Evolutionary conservation across 2,113 vertebrate genomes (phyloP), one percentile per base, ranked within the genome.

Genomic region (Anhinga anhinga): DNA sequence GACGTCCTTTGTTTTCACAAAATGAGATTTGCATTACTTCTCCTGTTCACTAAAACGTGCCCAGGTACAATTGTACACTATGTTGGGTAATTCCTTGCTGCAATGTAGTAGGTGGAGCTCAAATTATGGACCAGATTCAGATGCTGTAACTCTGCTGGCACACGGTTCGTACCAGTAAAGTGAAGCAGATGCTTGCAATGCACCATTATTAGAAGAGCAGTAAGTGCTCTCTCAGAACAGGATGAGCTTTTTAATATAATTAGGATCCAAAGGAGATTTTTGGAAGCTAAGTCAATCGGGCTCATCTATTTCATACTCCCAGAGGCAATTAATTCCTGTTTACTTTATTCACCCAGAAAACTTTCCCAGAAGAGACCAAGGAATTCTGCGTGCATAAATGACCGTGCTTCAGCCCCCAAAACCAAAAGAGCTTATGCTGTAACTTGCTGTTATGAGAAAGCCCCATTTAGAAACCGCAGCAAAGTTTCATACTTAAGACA

Each of bases 21-120:
- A 90, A 81, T 18, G 19, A 94, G 44, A 59, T 80, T 45, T 70
- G 36, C 23, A 4, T 47, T 77, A 63, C 66, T 85, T 29, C 21
- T 61, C 58, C 80, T 78, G 53, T 21, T 74, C 44, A 53, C 36
- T 36, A 40, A 82, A 85, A 67, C 36, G 36, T 56, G n/a, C 49
- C 34, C 38, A 70, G 73, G 27, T 76, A 40, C 47, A 67, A 34
- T 0, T 49, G 61, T 34, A 81, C 30, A 20, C 38, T 15, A 32
- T 2, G 56, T 18, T 86, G 86, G 80, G 61, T 42, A 65, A 95
- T 26, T 94, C 58, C 95, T 79, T 96, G 89, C 95, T 95, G 91
- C 94, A 95, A 50, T 87, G 83, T 82, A 58, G 94, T 82, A 95
- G 93, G 95, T 94, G 93, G 91, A 95, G 86, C 86, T 89, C 66